Evolutionary conservation across 1,140 invertebrate genomes (phyloP).

Genomic region (Diorhabda carinulata): DNA sequence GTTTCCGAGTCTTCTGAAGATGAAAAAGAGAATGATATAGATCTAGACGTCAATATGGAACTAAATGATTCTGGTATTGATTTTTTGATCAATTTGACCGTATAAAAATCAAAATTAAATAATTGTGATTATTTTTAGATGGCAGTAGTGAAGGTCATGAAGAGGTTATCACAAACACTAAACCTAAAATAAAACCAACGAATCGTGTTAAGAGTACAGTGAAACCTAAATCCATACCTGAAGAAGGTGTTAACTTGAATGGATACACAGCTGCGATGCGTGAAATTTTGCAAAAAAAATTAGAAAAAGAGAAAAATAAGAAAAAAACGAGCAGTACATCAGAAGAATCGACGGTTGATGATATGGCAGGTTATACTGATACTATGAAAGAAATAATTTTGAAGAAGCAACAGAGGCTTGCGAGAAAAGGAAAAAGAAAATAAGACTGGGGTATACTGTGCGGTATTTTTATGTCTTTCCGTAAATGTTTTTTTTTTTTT

Average conservation of each 20-base stretch:
- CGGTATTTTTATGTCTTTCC: no score
- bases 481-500: no score
- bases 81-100: no score
- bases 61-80: no score
- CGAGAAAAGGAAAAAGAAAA: constrained; percentile 3
- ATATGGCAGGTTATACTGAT: constrained; percentile 13
- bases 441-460: neutral
- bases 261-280: constrained; percentile 34
- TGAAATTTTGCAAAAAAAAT: constrained; percentile 27
- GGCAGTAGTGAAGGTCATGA: neutral
- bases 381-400: constrained; percentile 17
- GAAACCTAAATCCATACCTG: no score
- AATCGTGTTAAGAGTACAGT: neutral
- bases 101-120: no score
- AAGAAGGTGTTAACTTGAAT: neutral
- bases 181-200: neutral
- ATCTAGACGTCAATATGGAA: no score
- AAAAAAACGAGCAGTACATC: neutral
- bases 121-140: no score
- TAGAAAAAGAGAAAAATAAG: constrained; percentile 14
- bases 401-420: constrained; percentile 8
- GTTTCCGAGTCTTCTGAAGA: neutral
- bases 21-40: constrained; percentile 3
- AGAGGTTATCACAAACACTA: constrained; percentile 5
- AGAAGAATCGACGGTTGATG: neutral